Percentiles rank a stretch among this genome's conserved stretches.
Conservation (phyloP, 2,888 invertebrate genomes). For the Mesorhabditis spiculigera region DNA sequence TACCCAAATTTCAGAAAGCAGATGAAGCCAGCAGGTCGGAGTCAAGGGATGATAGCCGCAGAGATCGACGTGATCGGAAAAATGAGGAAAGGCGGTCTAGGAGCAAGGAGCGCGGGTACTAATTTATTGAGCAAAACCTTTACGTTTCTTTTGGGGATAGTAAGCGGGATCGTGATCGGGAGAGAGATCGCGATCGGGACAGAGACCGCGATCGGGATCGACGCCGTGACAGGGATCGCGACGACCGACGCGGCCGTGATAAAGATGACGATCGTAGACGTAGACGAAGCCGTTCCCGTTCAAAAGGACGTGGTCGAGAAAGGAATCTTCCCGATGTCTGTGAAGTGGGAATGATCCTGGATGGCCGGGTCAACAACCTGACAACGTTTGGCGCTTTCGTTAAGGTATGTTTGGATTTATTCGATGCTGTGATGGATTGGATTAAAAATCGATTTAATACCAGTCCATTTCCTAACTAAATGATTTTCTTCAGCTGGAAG, state of each 20-base stretch:
- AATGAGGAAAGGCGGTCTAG: too few species aligned
- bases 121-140: background rate
- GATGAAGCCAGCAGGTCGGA: background rate
- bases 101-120: background rate
- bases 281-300: constrained; percentile 13
- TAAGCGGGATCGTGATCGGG: constrained; percentile 12
- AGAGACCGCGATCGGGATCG: constrained; percentile 24
- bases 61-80: background rate
- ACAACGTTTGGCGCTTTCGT: constrained; percentile 98
- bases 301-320: constrained; percentile 11
- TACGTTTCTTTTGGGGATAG: background rate
- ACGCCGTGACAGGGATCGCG: constrained; percentile 13
- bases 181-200: constrained; percentile 21
- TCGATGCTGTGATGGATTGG: too few species aligned
- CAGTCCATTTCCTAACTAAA: background rate
- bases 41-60: background rate
- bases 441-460: constrained; percentile 3
- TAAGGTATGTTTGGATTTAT: constrained; percentile 58
- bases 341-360: constrained; percentile 73
- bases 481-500: constrained; percentile 71
- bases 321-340: constrained; percentile 62
- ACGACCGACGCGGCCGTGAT: constrained; percentile 14
- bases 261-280: constrained; percentile 17
- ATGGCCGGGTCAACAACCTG: constrained; percentile 87
- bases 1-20: background rate